These are phyloP conservation scores for Nothura maculosa DNA, from an alignment of 2,797 vertebrate species.

Conservation along the genomic window DNA sequence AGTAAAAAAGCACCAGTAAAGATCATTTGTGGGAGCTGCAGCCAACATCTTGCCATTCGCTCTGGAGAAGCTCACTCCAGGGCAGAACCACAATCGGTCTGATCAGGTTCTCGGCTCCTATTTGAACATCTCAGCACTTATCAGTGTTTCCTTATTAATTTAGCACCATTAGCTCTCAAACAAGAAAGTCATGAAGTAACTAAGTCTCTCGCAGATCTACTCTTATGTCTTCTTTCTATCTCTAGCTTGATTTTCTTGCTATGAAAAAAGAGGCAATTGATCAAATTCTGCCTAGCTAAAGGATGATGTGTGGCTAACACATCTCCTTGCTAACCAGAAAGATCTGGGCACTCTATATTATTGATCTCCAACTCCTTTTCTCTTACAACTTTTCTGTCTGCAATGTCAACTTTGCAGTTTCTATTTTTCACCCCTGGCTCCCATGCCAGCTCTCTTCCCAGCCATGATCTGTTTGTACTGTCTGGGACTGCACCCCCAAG, in stretches of 20 bases:
- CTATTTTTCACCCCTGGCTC: neutral
- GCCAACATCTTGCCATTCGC: neutral
- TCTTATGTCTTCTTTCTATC: neutral
- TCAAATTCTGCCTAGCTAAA: neutral
- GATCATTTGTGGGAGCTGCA: neutral
- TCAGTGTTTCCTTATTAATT: neutral
- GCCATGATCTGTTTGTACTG: neutral
- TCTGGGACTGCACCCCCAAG: neutral
- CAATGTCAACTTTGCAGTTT: neutral
- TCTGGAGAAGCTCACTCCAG: neutral
- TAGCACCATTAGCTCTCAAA: neutral
- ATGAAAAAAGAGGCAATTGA: neutral
- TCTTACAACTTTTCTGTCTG: neutral
- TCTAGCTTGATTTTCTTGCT: neutral
- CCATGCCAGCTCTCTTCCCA: neutral
- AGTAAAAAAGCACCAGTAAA: slow-evolving; percentile 1
- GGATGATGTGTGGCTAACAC: neutral
- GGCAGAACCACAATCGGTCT: neutral
- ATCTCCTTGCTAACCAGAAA: neutral
- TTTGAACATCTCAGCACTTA: neutral
- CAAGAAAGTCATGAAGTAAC: neutral
- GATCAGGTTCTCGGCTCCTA: neutral
- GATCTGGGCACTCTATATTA: neutral
- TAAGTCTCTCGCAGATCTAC: neutral
- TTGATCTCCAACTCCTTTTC: neutral